A percentile compares a stretch with the other conserved stretches of the same genome.
Evolutionary conservation across 2,888 invertebrate species (phyloP).

Genomic region (Caenorhabditis becei): DNA sequence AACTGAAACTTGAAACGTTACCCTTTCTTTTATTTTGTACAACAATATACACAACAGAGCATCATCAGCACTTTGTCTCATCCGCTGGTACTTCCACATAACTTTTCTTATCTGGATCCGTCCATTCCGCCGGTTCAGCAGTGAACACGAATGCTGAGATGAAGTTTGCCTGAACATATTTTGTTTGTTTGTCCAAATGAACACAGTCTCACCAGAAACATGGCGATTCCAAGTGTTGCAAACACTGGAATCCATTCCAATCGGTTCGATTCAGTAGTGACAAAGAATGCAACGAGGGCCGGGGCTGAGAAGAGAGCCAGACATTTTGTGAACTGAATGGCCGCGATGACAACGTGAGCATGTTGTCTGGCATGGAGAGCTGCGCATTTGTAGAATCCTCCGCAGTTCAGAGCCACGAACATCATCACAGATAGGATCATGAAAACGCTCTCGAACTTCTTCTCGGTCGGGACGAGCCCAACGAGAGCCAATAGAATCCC

Average conservation of each 20-base stretch:
- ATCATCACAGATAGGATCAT: constrained; percentile 31
- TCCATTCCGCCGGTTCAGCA: constrained; percentile 59
- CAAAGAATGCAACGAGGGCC: constrained; percentile 67
- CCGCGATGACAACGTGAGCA: constrained; percentile 69
- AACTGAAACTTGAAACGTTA: no score
- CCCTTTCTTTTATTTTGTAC: neutral
- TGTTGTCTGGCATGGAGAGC: constrained; percentile 57
- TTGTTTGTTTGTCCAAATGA: neutral
- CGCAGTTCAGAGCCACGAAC: constrained; percentile 44
- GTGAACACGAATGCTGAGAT: constrained; percentile 55
- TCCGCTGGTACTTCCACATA: constrained; percentile 38
- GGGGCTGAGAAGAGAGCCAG: constrained; percentile 72
- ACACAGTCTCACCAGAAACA: constrained; percentile 37
- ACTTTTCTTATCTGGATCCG: constrained; percentile 24
- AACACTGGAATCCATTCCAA: constrained; percentile 57
- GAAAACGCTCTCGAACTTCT: constrained; percentile 17
- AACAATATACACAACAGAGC: neutral
- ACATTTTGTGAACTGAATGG: constrained; percentile 74
- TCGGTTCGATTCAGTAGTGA: constrained; percentile 57
- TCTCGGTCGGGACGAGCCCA: constrained; percentile 45
- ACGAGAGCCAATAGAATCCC: constrained; percentile 29
- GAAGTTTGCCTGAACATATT: constrained; percentile 40
- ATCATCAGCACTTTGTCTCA: constrained; percentile 35
- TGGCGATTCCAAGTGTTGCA: constrained; percentile 20
- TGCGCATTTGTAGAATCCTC: constrained; percentile 63